A percentile compares a stretch with the other conserved stretches of the same genome.
Evolutionary conservation across 2,797 vertebrate species (phyloP).

Genomic region (Carapus acus): DNA sequence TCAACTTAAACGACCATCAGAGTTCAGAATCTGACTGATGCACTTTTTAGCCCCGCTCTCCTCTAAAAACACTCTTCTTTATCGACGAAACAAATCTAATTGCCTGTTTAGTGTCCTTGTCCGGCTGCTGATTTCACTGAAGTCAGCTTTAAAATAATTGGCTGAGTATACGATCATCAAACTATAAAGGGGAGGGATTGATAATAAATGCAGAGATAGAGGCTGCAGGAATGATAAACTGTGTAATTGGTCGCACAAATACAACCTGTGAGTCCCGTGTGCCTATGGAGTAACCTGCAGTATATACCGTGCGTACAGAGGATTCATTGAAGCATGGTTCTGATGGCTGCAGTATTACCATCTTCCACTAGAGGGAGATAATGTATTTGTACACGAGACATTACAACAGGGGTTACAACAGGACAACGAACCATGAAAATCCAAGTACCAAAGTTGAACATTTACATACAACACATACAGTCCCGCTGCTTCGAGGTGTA

Average conservation of each 20-base stretch:
- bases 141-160: constrained; percentile 5
- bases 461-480: not conserved
- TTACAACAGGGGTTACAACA: not conserved
- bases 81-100: not conserved
- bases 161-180: not conserved
- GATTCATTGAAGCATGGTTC: no score
- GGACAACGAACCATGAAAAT: not conserved
- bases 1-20: no score
- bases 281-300: not conserved
- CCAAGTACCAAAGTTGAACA: constrained; percentile 15
- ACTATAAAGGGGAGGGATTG: not conserved
- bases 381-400: constrained; percentile 11
- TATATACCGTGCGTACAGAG: no score
- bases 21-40: no score
- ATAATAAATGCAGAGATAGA: not conserved
- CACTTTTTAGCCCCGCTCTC: not conserved
- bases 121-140: constrained; percentile 2
- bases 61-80: not conserved
- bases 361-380: constrained; percentile 40
- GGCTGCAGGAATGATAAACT: not conserved
- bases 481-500: no score
- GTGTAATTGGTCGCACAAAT: not conserved
- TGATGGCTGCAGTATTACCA: not conserved
- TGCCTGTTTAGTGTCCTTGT: constrained; percentile 1
- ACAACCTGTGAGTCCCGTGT: no score